A percentile compares a stretch with the other conserved stretches of the same genome.
Conservation (phyloP, 2,888 invertebrate genomes). For the Xylophagus ater region DNA sequence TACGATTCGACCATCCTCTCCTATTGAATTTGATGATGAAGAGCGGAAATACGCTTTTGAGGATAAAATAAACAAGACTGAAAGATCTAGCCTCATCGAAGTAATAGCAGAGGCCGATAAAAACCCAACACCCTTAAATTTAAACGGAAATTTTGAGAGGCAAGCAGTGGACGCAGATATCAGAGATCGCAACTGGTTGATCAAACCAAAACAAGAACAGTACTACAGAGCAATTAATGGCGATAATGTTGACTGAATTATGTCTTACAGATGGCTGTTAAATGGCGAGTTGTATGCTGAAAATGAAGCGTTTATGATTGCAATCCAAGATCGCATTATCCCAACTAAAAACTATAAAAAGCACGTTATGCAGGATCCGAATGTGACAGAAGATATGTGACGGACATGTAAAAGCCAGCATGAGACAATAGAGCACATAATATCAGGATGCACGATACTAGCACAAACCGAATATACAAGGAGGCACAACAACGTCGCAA, state of each 20-base stretch:
- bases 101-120: constrained; percentile 4
- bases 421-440: constrained; percentile 9
- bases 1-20: too few relatives aligned
- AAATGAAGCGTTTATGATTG: constrained; percentile 12
- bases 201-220: constrained; percentile 9
- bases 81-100: constrained; percentile 4
- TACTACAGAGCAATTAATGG: constrained; percentile 7
- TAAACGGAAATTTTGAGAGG: constrained; percentile 3
- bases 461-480: constrained; percentile 8
- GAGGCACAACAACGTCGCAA: constrained; percentile 11
- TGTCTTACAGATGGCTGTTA: constrained; percentile 11
- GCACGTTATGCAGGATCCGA: too few relatives aligned
- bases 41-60: too few relatives aligned
- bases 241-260: constrained; percentile 10
- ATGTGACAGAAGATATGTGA: too few relatives aligned
- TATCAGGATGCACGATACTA: constrained; percentile 8
- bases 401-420: background rate
- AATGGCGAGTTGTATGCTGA: constrained; percentile 8
- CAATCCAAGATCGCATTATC: constrained; percentile 8
- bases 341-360: constrained; percentile 10
- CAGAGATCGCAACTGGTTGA: constrained; percentile 7
- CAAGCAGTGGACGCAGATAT: constrained; percentile 2
- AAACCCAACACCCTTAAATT: constrained; percentile 9
- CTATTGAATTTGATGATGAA: too few relatives aligned
- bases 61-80: too few relatives aligned